Conservation (phyloP, 2,113 vertebrate genomes). For the Progne subis region DNA sequence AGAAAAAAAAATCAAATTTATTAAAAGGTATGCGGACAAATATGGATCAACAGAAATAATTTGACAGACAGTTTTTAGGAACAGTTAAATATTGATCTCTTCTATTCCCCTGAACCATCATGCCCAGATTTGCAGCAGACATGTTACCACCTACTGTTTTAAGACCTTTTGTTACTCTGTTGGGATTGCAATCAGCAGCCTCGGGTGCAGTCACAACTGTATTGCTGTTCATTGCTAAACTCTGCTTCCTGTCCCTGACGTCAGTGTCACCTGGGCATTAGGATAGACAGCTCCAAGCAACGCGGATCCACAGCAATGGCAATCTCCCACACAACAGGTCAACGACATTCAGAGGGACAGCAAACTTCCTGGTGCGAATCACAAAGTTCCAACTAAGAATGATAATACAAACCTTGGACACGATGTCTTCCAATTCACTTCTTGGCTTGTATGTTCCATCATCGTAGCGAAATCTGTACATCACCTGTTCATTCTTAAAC, state of each 20-base stretch:
- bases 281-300: not conserved
- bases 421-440: constrained; percentile 96
- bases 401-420: constrained; percentile 87
- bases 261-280: not conserved
- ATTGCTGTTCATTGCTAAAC: not conserved
- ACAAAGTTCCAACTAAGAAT: not conserved
- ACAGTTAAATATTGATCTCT: not conserved
- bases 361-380: not conserved
- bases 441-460: constrained; percentile 97
- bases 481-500: constrained; percentile 97
- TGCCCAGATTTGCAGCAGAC: not conserved
- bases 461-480: constrained; percentile 97
- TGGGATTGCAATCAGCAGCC: not conserved
- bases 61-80: not conserved
- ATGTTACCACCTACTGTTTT: not conserved
- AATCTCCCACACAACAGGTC: not conserved
- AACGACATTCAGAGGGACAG: not conserved
- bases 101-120: not conserved
- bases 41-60: not conserved
- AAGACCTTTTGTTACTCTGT: not conserved
- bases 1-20: not conserved
- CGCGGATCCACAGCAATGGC: not conserved
- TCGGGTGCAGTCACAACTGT: not conserved
- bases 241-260: not conserved
- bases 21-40: not conserved